phyloP scores from a whole-genome alignment of 2,797 vertebrate genomes.

The Oreonectes daqikongensis region DNA sequence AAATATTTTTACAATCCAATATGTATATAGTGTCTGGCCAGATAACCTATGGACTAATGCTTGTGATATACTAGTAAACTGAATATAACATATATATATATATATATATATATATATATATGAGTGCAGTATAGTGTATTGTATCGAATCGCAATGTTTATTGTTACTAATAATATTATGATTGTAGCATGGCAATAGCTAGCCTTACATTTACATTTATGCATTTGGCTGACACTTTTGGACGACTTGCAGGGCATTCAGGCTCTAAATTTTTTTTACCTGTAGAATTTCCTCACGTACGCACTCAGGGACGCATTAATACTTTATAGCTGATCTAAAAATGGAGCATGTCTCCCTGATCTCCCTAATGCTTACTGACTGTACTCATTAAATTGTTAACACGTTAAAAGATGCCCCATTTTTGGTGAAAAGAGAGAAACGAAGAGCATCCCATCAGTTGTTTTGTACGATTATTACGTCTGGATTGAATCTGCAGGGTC shows the following conservation, averaged over 20 bases:
- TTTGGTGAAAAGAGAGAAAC: slow-evolving; percentile 6
- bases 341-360: slow-evolving; percentile 26
- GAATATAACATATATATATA: neutral
- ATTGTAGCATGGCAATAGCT: no score
- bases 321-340: slow-evolving; percentile 33
- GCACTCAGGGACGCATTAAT: slow-evolving; percentile 5
- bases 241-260: no score
- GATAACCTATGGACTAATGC: neutral
- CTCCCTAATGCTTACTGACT: slow-evolving; percentile 26
- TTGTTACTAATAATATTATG: no score
- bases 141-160: no score
- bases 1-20: slow-evolving; percentile 6
- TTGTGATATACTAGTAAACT: no score
- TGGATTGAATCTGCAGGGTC: neutral
- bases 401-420: slow-evolving; percentile 25
- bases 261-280: neutral
- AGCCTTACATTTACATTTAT: no score
- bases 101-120: neutral
- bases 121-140: no score
- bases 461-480: neutral
- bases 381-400: slow-evolving; percentile 40
- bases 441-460: neutral
- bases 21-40: neutral
- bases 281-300: neutral
- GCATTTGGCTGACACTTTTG: no score